These are phyloP conservation scores for Puntigrus tetrazona DNA, from an alignment of 2,113 vertebrate species.

Conservation along the genomic window DNA sequence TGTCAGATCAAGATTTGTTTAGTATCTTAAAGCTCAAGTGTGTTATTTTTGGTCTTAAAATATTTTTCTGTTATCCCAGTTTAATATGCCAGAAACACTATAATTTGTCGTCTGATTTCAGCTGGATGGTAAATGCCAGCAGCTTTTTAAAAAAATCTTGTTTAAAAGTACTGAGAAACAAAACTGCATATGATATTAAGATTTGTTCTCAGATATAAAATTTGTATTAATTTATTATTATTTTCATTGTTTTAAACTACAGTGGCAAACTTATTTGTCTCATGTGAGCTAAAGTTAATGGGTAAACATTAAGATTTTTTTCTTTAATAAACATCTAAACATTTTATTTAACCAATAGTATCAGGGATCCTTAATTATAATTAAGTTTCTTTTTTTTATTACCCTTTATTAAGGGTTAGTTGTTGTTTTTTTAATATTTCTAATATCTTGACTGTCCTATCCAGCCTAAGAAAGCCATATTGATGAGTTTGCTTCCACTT, in stretches of 20 bases:
- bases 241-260: neutral
- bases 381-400: too few species aligned
- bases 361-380: neutral
- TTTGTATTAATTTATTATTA: too few species aligned
- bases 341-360: neutral
- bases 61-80: neutral
- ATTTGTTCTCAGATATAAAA: neutral
- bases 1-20: neutral
- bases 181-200: neutral
- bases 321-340: neutral
- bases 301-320: neutral
- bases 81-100: neutral
- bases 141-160: neutral
- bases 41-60: neutral
- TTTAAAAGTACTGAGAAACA: neutral
- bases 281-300: neutral
- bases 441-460: too few species aligned
- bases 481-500: neutral
- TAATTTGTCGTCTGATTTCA: neutral
- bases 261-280: neutral
- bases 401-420: too few species aligned
- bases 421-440: too few species aligned
- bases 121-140: neutral
- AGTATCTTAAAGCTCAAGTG: neutral
- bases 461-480: too few species aligned